Percentiles rank a stretch among this genome's conserved stretches.
These are phyloP conservation scores for Standfussiana lucernea DNA, from an alignment of 2,888 invertebrate genomes.

Conservation along the genomic window DNA sequence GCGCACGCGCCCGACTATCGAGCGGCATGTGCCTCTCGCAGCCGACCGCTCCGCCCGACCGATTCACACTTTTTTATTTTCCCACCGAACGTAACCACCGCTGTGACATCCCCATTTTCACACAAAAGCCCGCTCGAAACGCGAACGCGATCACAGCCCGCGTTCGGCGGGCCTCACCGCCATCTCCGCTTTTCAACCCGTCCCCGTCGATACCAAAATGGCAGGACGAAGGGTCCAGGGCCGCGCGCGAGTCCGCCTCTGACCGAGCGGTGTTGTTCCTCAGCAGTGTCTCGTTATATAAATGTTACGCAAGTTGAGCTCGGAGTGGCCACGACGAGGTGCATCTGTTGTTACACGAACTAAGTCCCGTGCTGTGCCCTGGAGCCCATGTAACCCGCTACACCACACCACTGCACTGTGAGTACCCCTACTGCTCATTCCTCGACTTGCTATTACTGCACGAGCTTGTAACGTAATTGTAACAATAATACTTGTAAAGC, in stretches of 20 bases:
- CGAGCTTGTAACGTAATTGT: constrained; percentile 25
- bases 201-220: constrained; percentile 83
- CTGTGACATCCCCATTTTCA: constrained; percentile 77
- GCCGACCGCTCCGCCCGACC: constrained; percentile 87
- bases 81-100: constrained; percentile 81
- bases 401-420: constrained; percentile 77
- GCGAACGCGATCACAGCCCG: constrained; percentile 52
- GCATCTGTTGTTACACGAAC: constrained; percentile 78
- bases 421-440: constrained; percentile 73
- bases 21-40: constrained; percentile 88
- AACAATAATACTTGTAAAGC: constrained; percentile 60
- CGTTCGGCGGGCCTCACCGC: constrained; percentile 53
- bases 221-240: constrained; percentile 80
- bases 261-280: constrained; percentile 77
- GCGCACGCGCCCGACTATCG: constrained; percentile 89
- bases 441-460: constrained; percentile 9
- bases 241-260: constrained; percentile 79
- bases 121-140: constrained; percentile 71
- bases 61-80: constrained; percentile 87
- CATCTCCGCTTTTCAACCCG: constrained; percentile 65
- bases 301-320: constrained; percentile 89
- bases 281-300: constrained; percentile 86
- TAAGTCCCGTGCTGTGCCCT: constrained; percentile 78
- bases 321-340: constrained; percentile 82
- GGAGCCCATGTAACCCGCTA: constrained; percentile 84